Conservation (phyloP, 2,888 invertebrate genomes). For the Lumbricus terrestris region DNA sequence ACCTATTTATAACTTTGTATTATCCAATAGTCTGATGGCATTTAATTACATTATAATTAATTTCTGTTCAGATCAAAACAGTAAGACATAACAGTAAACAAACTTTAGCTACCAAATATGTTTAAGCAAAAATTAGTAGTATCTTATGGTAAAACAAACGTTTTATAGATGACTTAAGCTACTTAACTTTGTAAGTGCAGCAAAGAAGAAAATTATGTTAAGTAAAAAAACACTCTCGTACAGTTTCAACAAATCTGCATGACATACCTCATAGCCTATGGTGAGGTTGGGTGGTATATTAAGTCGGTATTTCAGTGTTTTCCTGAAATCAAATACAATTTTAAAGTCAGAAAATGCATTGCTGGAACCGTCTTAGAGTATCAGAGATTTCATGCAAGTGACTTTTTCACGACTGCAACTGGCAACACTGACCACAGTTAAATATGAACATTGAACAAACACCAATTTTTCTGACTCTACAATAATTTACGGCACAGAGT, state of each 20-base stretch:
- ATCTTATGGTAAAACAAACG: too few species aligned
- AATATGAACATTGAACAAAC: not conserved
- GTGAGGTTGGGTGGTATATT: conserved; percentile 10
- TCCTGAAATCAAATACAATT: not conserved
- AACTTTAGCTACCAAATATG: not conserved
- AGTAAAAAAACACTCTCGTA: not conserved
- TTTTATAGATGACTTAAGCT: too few species aligned
- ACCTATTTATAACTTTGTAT: too few species aligned
- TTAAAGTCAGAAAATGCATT: not conserved
- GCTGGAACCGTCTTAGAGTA: not conserved
- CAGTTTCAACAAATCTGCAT: not conserved
- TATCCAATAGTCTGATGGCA: too few species aligned
- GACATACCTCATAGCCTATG: conserved; percentile 12
- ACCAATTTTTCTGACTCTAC: not conserved
- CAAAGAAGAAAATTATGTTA: too few species aligned
- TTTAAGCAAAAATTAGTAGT: not conserved
- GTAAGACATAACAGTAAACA: not conserved
- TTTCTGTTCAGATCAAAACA: not conserved
- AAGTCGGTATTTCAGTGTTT: conserved; percentile 6
- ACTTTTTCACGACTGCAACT: not conserved
- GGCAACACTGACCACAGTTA: too few species aligned
- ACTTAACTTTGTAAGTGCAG: too few species aligned
- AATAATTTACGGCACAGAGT: not conserved
- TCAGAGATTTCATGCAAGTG: not conserved
- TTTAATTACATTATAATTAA: too few species aligned